Evolutionary conservation across 2,113 vertebrate species (phyloP), one percentile per base, ranked within the genome.

Genomic region (Neogale vison): DNA sequence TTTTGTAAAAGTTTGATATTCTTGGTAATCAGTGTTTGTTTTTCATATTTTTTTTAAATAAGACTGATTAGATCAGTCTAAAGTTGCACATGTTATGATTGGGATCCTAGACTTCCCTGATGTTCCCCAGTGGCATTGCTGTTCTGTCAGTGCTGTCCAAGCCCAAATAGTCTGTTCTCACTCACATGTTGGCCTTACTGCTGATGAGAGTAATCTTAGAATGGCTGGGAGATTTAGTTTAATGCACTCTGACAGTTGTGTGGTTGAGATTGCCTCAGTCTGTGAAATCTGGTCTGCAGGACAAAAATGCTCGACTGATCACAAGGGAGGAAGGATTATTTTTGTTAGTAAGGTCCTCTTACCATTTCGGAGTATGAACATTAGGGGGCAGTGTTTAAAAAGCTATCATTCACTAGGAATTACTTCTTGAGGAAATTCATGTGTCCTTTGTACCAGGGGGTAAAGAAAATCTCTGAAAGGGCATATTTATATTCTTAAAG

Each of bases 301-400:
- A 96, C 87, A 84, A 90, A 96, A 98, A 92, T 93, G 4, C 9
- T 52, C n/a, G 57, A 31, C 50, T 93, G 52, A 77, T 97, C 96
- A 83, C 50, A 77, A 52, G 93, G 79, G 77, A 97, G 63, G 45
- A 93, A 98, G 50, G 0, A 55, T 96, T 96, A 36, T 95, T 97
- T 96, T 84, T 96, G 2, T 93, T 12, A 26, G 14, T 29, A 50
- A 1, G 1, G 23, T 76, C 69, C 61, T 90, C 36, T 91, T 95
- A 52, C 90, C 50, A 67, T 95, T 84, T 92, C 63, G 42, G 83
- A 95, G 76, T 69, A 39, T 96, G 91, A 69, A 94, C 98, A 34
- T 96, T 95, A 98, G 98, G 93, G 98, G 98, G 97, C 98, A 98
- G 82, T 98, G 96, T 99, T 98, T 96, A 96, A 98, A 98, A 98